Percentiles rank a stretch among this genome's conserved stretches.
These are phyloP conservation scores for Phymatocera aterrima DNA, from an alignment of 2,888 invertebrate genomes.

Conservation along the genomic window DNA sequence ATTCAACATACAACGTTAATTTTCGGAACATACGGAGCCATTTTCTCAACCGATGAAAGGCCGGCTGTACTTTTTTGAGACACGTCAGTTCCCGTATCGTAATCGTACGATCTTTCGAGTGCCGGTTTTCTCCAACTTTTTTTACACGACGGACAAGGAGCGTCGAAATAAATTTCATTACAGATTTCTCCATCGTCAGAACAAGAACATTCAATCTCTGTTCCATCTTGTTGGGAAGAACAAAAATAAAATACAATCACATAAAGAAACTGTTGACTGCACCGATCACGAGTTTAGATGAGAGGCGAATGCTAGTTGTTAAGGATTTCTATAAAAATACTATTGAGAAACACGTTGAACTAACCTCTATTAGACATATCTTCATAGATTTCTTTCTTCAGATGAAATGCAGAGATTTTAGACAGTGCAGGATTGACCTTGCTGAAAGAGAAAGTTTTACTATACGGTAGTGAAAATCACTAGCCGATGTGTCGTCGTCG, in stretches of 20 bases:
- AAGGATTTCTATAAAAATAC: background rate
- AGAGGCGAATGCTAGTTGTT: background rate
- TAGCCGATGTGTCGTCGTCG: background rate
- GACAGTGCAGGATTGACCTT: conserved; percentile 14
- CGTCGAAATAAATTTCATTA: background rate
- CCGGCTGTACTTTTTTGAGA: background rate
- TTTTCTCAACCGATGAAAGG: background rate
- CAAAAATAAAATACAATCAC: too few species aligned
- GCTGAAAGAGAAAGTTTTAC: conserved; percentile 34
- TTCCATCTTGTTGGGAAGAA: background rate
- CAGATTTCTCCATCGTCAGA: conserved; percentile 2
- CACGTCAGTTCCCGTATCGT: background rate
- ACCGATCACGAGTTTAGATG: background rate
- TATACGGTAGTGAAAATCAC: background rate
- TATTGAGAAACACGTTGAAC: background rate
- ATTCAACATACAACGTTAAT: too few species aligned
- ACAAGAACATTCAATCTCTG: background rate
- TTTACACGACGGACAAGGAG: background rate
- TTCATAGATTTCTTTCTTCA: background rate
- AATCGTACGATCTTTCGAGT: background rate
- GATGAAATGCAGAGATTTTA: background rate
- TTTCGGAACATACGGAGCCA: background rate
- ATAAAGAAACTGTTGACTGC: background rate
- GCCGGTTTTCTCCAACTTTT: background rate
- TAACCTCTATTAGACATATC: background rate